These are phyloP conservation scores for Orientallactaga sibirica DNA, from an alignment of 2,797 vertebrate genomes.

Conservation along the genomic window DNA sequence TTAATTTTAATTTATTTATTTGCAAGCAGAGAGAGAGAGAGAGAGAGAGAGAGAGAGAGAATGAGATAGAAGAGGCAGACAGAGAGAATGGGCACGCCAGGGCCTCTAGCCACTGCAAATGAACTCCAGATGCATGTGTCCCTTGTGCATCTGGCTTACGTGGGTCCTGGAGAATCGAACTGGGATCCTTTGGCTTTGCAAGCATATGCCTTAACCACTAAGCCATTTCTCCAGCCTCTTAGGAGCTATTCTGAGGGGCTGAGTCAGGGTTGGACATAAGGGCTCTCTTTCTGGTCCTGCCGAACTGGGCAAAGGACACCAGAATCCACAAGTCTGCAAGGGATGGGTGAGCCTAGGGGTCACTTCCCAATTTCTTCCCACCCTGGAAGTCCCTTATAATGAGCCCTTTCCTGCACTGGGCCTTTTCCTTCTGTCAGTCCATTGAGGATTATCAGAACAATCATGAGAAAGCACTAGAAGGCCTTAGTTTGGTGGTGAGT, in stretches of 20 bases:
- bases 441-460: background rate
- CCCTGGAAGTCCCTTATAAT: background rate
- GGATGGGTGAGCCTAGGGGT: background rate
- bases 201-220: no score
- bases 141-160: no score
- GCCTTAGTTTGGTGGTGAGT: slow-evolving; percentile 3
- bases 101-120: no score
- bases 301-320: background rate
- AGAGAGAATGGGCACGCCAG: no score
- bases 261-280: background rate
- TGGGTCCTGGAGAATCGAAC: no score
- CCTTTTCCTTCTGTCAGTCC: background rate
- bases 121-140: no score
- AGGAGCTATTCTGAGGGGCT: background rate
- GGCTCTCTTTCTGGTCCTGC: background rate
- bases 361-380: background rate
- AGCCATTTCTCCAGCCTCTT: no score
- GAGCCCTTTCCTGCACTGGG: background rate
- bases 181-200: no score
- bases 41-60: no score
- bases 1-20: no score
- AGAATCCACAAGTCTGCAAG: slow-evolving; percentile 33
- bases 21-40: no score
- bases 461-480: slow-evolving; percentile 26
- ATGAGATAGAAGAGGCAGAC: no score